These are phyloP conservation scores for Copidosoma aretas DNA, from an alignment of 2,888 invertebrate species.

Conservation along the genomic window DNA sequence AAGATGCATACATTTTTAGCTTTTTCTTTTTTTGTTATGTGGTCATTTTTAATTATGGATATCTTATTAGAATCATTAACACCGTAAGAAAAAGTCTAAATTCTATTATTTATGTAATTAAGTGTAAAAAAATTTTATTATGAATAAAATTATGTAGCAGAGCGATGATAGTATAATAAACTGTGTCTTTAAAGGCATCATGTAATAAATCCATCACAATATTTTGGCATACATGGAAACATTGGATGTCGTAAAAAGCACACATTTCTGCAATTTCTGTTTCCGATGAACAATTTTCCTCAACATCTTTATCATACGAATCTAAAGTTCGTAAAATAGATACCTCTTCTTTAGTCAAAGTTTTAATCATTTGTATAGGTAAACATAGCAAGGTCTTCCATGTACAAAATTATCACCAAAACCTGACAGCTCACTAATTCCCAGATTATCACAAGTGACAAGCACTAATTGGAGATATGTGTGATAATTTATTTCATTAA, in stretches of 20 bases:
- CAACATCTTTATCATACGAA: constrained; percentile 9
- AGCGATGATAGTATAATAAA: constrained; percentile 5
- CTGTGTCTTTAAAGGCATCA: constrained; percentile 11
- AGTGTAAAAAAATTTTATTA: constrained; percentile 3
- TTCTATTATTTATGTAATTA: constrained; percentile 10
- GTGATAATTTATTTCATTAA: too few relatives aligned
- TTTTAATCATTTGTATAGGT: not conserved
- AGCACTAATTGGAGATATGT: too few relatives aligned
- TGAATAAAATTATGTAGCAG: constrained; percentile 16
- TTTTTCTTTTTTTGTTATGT: constrained; percentile 6
- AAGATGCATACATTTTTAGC: not conserved
- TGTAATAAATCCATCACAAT: constrained; percentile 13
- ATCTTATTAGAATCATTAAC: constrained; percentile 14
- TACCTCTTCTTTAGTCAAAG: constrained; percentile 3
- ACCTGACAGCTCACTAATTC: too few relatives aligned
- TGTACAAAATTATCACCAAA: too few relatives aligned
- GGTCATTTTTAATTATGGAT: constrained; percentile 3
- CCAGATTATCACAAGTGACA: too few relatives aligned
- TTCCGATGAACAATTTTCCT: not conserved
- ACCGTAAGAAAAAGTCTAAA: constrained; percentile 2
- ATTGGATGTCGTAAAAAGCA: not conserved
- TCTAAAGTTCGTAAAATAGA: constrained; percentile 3
- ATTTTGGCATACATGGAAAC: constrained; percentile 8
- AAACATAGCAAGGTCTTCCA: too few relatives aligned
- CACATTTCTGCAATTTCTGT: constrained; percentile 9